Evolutionary conservation across 1,140 invertebrate genomes (phyloP).

Genomic region (Drosophila sturtevanti): DNA sequence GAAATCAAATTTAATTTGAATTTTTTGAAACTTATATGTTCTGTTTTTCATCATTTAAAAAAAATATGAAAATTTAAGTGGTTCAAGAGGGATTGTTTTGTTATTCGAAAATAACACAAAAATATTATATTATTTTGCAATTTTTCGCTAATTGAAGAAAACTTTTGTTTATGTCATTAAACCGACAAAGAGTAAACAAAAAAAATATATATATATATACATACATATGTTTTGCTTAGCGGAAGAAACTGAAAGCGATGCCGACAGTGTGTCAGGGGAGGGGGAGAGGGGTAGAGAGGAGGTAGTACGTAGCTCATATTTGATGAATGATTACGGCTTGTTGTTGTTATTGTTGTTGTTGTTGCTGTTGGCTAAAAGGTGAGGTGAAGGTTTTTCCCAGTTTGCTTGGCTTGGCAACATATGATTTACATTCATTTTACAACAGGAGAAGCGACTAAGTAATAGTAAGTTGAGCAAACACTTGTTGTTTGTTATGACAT

Average conservation of each 20-base stretch:
- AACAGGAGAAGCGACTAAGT: slow-evolving; percentile 29
- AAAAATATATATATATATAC: slow-evolving; percentile 16
- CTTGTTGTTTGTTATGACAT: slow-evolving; percentile 27
- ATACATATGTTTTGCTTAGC: slow-evolving; percentile 17
- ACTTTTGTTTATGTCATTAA: slow-evolving; percentile 58
- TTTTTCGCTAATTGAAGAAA: not conserved
- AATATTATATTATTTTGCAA: slow-evolving; percentile 2
- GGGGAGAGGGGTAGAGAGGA: too few species aligned
- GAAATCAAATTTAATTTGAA: too few species aligned
- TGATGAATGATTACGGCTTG: slow-evolving; percentile 26
- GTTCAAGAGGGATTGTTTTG: not conserved
- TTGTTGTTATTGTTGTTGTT: too few species aligned
- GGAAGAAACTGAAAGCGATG: slow-evolving; percentile 59
- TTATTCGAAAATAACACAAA: slow-evolving; percentile 30
- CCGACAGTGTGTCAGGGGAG: too few species aligned
- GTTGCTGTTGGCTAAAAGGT: too few species aligned
- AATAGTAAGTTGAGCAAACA: slow-evolving; percentile 32
- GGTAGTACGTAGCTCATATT: slow-evolving; percentile 30
- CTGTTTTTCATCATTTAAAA: not conserved
- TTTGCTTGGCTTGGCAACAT: not conserved
- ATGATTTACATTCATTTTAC: slow-evolving; percentile 12
- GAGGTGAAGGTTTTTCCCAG: slow-evolving; percentile 3
- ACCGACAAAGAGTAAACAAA: slow-evolving; percentile 30
- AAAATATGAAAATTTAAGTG: not conserved
- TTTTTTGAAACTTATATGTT: too few species aligned